Evolutionary conservation across 2,797 vertebrate genomes (phyloP).

Genomic region (Momotus momota): DNA sequence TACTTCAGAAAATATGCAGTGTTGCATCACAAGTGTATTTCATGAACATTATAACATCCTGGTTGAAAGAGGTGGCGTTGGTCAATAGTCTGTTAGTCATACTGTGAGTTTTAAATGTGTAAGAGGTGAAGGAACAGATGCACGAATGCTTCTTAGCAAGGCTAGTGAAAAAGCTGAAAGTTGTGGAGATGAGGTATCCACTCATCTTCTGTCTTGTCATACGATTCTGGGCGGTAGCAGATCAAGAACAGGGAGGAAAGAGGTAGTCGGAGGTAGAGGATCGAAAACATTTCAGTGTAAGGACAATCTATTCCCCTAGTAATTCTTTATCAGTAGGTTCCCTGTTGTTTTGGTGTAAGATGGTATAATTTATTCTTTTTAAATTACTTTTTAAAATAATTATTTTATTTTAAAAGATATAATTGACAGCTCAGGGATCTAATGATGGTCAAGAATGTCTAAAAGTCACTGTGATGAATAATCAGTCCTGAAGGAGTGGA

Average conservation of each 20-base stretch:
- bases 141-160: neutral
- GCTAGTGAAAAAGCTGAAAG: neutral
- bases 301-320: neutral
- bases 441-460: neutral
- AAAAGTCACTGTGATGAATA: neutral
- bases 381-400: no score
- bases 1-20: neutral
- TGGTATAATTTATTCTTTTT: neutral
- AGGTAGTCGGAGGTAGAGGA: neutral
- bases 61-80: neutral
- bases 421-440: neutral
- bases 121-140: neutral
- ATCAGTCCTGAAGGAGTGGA: neutral
- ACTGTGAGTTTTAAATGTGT: neutral
- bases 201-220: neutral
- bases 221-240: neutral
- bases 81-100: slow-evolving; percentile 26
- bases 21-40: neutral
- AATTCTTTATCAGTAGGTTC: neutral
- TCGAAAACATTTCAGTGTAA: neutral
- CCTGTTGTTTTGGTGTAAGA: neutral
- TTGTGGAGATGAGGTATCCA: neutral
- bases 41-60: neutral
- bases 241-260: neutral
- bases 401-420: no score